Evolutionary conservation across 1,140 invertebrate genomes (phyloP), one percentile per base, ranked within the genome.

Genomic region (Helicoverpa zea): DNA sequence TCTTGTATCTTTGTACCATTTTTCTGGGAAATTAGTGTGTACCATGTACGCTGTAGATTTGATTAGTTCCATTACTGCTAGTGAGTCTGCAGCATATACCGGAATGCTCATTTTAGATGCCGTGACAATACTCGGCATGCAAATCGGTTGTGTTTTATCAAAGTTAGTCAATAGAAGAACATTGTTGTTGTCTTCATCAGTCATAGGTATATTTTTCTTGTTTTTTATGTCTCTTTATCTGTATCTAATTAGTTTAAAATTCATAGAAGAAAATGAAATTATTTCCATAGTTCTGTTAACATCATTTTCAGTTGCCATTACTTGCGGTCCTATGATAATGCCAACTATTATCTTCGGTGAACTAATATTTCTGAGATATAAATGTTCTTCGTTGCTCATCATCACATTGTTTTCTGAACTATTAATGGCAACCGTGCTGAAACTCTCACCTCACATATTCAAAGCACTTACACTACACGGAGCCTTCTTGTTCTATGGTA

Each of bases 1-100:
- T 47, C 12, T 79, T 29, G 4, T 49, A 63, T 13, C 35, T 68
- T 68, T 79, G 16, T 56, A 78, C 18, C 47, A 18, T 10, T 74
- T 74, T 59, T 74, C 72, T 16, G 82, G 82, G 0, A 83, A 83
- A 78, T 51, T 83, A 43, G 54, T 80, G 9, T 81, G 68, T 35
- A 77, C 79, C 18, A 35, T 84, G 12, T 84, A 81, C 35, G 79
- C 82, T 56, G 29, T 84, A 52, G 79, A 84, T 54, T 76, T 84
- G 35, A 35, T 81, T 1, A 79, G 79, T 16, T 54, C 64, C 64
- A 75, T 84, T 7, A 83, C 78, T 9, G 35, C 12, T 2, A 70
- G 18, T 16, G 68, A 79, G 29, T 75, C 70, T 7, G 23, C 70
- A 13, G 82, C 80, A 5, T 79, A 84, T 54, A 75, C 49, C 3